Percentiles rank a stretch among this genome's conserved stretches.
Conservation (phyloP, 2,113 vertebrate species). For the Pungitius pungitius region DNA sequence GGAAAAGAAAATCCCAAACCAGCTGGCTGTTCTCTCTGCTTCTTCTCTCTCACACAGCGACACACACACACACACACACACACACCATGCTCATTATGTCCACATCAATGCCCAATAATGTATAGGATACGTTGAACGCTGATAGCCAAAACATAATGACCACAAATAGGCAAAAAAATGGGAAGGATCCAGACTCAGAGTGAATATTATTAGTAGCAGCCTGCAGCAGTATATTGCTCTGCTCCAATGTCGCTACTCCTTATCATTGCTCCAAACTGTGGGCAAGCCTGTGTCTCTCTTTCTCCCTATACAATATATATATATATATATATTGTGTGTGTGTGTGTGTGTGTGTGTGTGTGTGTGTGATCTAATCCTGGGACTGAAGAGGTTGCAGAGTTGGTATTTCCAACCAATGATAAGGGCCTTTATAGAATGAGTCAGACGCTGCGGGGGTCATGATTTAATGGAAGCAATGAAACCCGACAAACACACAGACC, state of each 20-base stretch:
- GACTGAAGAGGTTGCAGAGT: conserved; percentile 31
- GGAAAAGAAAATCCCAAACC: conserved; percentile 8
- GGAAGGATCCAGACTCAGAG: background rate
- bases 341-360: too few relatives aligned
- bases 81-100: conserved; percentile 20
- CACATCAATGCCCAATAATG: conserved; percentile 14
- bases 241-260: background rate
- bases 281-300: too few relatives aligned
- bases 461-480: conserved; percentile 58
- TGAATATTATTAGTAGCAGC: background rate
- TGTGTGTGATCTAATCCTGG: conserved; percentile 19
- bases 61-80: background rate
- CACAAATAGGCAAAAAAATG: conserved; percentile 1
- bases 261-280: too few relatives aligned
- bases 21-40: conserved; percentile 3
- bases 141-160: conserved; percentile 1
- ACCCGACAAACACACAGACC: background rate
- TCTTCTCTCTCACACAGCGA: background rate
- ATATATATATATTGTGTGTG: too few relatives aligned
- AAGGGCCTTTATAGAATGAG: conserved; percentile 49
- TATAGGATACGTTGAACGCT: background rate
- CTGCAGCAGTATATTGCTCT: background rate
- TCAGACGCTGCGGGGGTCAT: conserved; percentile 41
- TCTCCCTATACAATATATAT: too few relatives aligned
- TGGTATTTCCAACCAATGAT: conserved; percentile 52